Conservation (phyloP, 1,140 invertebrate species). For the Heliconius nattereri region DNA sequence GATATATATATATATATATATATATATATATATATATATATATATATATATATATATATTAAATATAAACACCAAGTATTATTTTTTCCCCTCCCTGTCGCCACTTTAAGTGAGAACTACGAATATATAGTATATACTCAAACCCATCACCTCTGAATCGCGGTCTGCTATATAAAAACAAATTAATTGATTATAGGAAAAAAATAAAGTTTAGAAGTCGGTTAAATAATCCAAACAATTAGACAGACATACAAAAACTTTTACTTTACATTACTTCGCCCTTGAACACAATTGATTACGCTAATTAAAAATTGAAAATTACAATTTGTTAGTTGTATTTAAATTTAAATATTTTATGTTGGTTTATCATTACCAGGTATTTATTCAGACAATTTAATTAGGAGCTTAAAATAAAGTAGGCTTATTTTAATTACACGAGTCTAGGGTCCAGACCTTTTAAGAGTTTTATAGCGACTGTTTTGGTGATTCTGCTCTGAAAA, state of each 20-base stretch:
- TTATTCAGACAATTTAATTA: neutral
- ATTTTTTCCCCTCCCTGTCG: too few species aligned
- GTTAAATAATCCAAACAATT: neutral
- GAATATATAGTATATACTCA: too few species aligned
- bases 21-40: too few species aligned
- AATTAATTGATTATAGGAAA: too few species aligned
- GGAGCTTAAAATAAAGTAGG: neutral
- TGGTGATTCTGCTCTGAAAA: neutral
- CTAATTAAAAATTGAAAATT: slow-evolving; percentile 1
- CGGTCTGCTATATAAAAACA: too few species aligned
- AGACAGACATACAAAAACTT: neutral
- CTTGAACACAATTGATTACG: neutral
- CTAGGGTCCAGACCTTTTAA: neutral
- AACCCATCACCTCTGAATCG: too few species aligned
- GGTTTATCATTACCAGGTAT: neutral
- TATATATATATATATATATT: too few species aligned
- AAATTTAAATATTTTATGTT: slow-evolving; percentile 24
- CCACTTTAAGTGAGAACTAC: too few species aligned
- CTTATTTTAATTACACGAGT: neutral
- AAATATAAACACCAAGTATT: too few species aligned
- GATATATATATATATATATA: too few species aligned
- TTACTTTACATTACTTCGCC: neutral
- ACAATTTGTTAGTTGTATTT: slow-evolving; percentile 14
- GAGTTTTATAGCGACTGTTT: neutral
- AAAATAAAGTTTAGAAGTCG: neutral